Evolutionary conservation across 2,797 vertebrate species (phyloP), one percentile per base, ranked within the genome.

Genomic region (Danio kyathit): DNA sequence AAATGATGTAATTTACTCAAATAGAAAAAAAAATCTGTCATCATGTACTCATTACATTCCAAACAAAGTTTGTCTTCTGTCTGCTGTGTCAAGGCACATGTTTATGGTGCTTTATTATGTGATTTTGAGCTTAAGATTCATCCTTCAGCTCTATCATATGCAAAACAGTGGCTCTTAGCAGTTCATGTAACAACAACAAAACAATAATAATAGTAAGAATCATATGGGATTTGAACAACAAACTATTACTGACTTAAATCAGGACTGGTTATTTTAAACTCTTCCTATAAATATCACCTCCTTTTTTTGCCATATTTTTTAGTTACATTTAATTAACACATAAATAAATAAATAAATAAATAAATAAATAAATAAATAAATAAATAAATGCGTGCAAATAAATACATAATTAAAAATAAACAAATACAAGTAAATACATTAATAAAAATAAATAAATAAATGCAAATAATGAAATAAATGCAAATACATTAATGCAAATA

Each of bases 41-140:
- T 69, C 0, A 49, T 69, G 14, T n/a, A 6, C 7, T 49, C 13
- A 38, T 51, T 4, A 16, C 5, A 7, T 48, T 29, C 13, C 44
- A 67, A 67, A 67, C 19, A 21, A 6, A 48, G 19, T 49, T 19
- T 67, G 21, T 67, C 66, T 69, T 21, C 38, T 21, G 48, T 44
- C 44, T 29, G 19, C 65, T 38, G 7, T 13, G 38, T 38, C 19
- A 2, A 16, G 9, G 48, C 2, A 49, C 48, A 49, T 49, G 49
- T 29, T 9, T 38, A 16, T 16, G 4, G 21, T 19, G 19, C 17
- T 57, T 54, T 54, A 16, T 6, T 16, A 57, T 60, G 21, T 38
- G 12, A 38, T 60, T 60, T 60, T 60, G 12, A 60, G 6, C 12
- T 29, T 38, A 13, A 59, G 21, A 29, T 59, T 59, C 11, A 17